Evolutionary conservation across 1,140 invertebrate genomes (phyloP), one percentile per base, ranked within the genome.

Genomic region (Dufourea novaeangliae): DNA sequence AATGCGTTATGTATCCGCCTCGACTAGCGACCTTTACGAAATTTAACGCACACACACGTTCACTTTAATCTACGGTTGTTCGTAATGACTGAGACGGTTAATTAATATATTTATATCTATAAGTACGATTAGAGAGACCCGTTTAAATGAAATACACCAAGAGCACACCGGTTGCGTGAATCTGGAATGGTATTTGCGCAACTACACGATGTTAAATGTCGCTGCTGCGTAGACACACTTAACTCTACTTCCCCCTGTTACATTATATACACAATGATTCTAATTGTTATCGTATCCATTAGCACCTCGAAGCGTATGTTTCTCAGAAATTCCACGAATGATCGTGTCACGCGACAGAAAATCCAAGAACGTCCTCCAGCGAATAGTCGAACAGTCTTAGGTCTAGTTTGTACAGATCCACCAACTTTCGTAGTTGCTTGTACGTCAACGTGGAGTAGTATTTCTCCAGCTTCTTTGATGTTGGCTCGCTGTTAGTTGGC

Each of bases 301-400:
- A 34, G 20, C 22, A 5, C 14, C n/a, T 39, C 34, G 41, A 62
- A 70, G 67, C 74, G 41, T 70, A 70, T 52, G 61, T 14, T 62
- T 37, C 12, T 37, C 22, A n/a, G 27, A 22, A 10, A 39, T 61
- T 22, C 17, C 5, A n/a, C 1, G 5, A 2, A 22, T 39, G 41
- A 2, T 20, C 17, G 20, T 37, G 7, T 85, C 63, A 92, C n/a
- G 90, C 91, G 63, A 92, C 78, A 4, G 91, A 92, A 84, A 95
- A 96, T 20, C 95, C 96, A 25, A 96, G 90, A 22, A 96, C 94
- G 75, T 95, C 94, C 62, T 96, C 95, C 66, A 96, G 84, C 78
- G 95, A 94, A 82, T 98, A 98, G 79, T 95, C 95, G 84, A 97
- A 98, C 75, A 97, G 90, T 87, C 94, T 94, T 88, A 97, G 96